Evolutionary conservation across 1,140 invertebrate species (phyloP).

Genomic region (Cyphomyrmex costatus): DNA sequence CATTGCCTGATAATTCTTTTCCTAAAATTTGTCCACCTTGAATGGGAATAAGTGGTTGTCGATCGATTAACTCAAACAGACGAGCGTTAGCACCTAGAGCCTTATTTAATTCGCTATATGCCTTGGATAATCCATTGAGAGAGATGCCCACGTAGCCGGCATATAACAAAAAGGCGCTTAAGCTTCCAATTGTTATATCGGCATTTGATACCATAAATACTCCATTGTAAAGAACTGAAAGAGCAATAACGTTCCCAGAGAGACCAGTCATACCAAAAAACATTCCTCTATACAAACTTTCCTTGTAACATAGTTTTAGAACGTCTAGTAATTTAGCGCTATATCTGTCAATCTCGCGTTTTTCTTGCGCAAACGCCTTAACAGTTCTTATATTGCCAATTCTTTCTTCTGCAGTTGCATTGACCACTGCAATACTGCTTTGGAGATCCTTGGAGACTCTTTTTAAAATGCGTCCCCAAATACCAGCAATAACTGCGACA

Average conservation of each 20-base stretch:
- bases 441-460: constrained; percentile 94
- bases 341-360: constrained; percentile 92
- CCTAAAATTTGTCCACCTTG: constrained; percentile 86
- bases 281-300: constrained; percentile 94
- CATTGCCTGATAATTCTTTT: constrained; percentile 85
- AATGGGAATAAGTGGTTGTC: constrained; percentile 91
- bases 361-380: constrained; percentile 96
- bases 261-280: constrained; percentile 98
- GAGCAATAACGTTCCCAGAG: constrained; percentile 96
- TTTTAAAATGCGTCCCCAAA: constrained; percentile 95
- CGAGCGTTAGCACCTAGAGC: constrained; percentile 96
- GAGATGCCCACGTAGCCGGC: constrained; percentile 97
- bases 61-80: constrained; percentile 96
- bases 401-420: constrained; percentile 96
- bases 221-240: constrained; percentile 97
- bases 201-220: constrained; percentile 94
- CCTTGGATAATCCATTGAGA: constrained; percentile 94
- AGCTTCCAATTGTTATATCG: constrained; percentile 94
- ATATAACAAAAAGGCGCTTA: constrained; percentile 97
- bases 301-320: constrained; percentile 93
- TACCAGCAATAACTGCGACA: constrained; percentile 93
- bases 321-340: constrained; percentile 91
- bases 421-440: constrained; percentile 94
- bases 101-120: constrained; percentile 97
- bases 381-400: constrained; percentile 98